Evolutionary conservation across 2,888 invertebrate genomes (phyloP), one percentile per base, ranked within the genome.

Genomic region (Catocala fraxini): DNA sequence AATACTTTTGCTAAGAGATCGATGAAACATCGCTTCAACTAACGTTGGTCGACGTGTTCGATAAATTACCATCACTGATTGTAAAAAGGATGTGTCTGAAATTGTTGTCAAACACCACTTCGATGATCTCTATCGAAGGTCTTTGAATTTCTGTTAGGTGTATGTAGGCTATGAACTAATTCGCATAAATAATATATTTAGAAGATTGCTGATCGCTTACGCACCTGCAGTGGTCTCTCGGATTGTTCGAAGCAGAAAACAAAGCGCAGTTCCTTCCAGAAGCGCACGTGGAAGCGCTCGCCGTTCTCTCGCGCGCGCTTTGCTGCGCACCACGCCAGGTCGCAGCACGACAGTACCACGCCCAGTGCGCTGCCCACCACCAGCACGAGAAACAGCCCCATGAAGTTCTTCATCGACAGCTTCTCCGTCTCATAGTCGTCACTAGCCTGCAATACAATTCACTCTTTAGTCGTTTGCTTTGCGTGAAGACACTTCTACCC

Each of bases 301-400:
- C 77, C 60, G 11, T 76, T 71, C 6, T 15, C 41, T 10, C 87
- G 83, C 15, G 87, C 83, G 52, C 81, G 86, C 9, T 83, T 77
- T 71, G 82, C 73, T 63, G 90, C 86, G 58, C 84, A 75, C 82
- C 82, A 82, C 66, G 86, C 87, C 63, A 93, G 85, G 91, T 98
- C 97, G 43, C 95, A 84, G 71, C 96, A 94, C 39, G 97, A 96
- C 39, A 96, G 94, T 56, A 96, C 73, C 68, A 96, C 90, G 51
- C 97, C 96, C 55, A 96, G 83, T 51, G 93, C 89, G 74, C 96
- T 95, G 0, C 97, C 97, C 61, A 95, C 93, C 54, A 95, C 95
- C 65, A 98, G 92, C 67, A 98, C 97, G 60, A 97, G 91, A 89
- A 97, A 98, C 47, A 98, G 96, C 47, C 98, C 98, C 70, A 96